Evolutionary conservation across 2,113 vertebrate species (phyloP), one percentile per base, ranked within the genome.

Genomic region (Sinocyclocheilus rhinocerous): DNA sequence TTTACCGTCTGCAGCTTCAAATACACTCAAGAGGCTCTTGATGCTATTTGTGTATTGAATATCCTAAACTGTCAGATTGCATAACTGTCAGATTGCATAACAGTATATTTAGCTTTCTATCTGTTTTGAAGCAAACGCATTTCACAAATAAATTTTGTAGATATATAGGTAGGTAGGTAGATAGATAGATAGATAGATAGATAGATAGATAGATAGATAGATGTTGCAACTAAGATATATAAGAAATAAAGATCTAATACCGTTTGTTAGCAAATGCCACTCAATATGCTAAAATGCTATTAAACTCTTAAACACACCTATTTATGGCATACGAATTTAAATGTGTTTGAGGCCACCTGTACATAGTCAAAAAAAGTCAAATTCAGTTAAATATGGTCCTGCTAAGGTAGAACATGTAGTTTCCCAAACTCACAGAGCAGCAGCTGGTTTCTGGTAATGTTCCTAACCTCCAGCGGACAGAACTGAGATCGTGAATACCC

Each of bases 391-490:
- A 33, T n/a, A 26, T 82, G 45, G 50, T 18, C 18, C 26, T 80
- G 29, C 80, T 70, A 50, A 67, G 26, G 26, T 13, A 59, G 29
- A 73, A 39, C 4, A n/a, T 33, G 48, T 45, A 65, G 87, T 52
- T 83, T 45, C 80, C 57, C 57, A 80, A 48, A 81, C 18, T 45
- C 76, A 63, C 75, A 59, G 48, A 75, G 55, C 75, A 63, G 70
- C 83, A 85, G 85, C 88, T 85, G 70, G 18, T 36, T 81, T 87
- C 59, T 84, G 16, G 50, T 82, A 33, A 73, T 84, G 75, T 33
- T 76, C 42, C 33, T 84, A 24, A 45, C 70, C 72, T 52, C 85
- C 55, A 50, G 57, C 36, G 81, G 78, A 45, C 81, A 89, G 76
- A 48, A 77, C 42, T 77, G 76, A 72, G 85, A 80, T 75, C 7